phyloP scores from a whole-genome alignment of 23 tunicate genomes.

The Ascidia mentula region DNA sequence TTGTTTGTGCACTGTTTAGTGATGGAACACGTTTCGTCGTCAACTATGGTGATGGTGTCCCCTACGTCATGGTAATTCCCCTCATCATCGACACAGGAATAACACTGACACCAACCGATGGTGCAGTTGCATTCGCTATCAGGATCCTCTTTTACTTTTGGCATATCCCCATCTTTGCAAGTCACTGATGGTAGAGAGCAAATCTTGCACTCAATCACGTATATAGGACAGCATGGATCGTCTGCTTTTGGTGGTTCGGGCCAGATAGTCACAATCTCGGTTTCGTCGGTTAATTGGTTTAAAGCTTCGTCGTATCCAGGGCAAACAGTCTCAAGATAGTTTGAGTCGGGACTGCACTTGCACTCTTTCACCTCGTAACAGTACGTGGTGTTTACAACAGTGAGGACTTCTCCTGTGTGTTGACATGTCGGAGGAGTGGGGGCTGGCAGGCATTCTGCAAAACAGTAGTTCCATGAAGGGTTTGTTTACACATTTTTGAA shows the following conservation, averaged over 20 bases:
- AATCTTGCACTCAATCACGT: neutral
- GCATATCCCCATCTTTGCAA: neutral
- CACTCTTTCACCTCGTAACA: neutral
- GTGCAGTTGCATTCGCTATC: neutral
- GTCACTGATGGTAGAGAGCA: neutral
- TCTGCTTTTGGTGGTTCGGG: neutral
- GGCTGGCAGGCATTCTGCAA: neutral
- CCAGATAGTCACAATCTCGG: neutral
- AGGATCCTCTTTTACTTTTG: neutral
- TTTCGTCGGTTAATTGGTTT: neutral
- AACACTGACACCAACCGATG: neutral
- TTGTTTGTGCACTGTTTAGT: neutral
- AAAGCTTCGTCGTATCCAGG: neutral
- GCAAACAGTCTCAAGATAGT: neutral
- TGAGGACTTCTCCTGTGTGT: neutral
- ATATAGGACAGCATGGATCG: neutral
- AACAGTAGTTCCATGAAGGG: neutral
- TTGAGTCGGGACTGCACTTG: neutral
- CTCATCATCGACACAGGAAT: neutral
- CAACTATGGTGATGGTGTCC: neutral
- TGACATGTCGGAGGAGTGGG: neutral
- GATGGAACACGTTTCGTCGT: neutral
- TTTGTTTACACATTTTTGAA: neutral
- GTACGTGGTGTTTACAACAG: neutral
- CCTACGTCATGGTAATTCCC: neutral